phyloP scores from a whole-genome alignment of 2,113 vertebrate species.

The Gymnorhina tibicen region DNA sequence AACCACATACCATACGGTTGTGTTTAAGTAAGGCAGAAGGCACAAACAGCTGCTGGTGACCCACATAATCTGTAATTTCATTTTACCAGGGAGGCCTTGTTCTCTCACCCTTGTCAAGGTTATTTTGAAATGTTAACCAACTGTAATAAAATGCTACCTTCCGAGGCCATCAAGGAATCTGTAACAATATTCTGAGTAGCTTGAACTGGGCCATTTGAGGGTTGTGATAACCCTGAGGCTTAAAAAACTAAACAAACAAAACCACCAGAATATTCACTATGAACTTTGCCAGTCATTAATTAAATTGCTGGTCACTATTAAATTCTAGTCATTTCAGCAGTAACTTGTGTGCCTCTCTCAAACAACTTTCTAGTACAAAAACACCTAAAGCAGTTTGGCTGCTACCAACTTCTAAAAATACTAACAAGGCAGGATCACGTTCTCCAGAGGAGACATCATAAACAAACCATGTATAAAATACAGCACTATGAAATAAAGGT shows the following conservation, averaged over 20 bases:
- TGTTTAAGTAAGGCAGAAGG: slow-evolving; percentile 6
- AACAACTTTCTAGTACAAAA: neutral
- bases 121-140: neutral
- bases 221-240: neutral
- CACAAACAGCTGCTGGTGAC: neutral
- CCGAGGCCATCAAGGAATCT: neutral
- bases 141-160: neutral
- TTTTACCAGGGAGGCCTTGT: neutral
- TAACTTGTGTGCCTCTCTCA: neutral
- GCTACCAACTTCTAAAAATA: neutral
- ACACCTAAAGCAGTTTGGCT: neutral
- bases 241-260: neutral
- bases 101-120: neutral
- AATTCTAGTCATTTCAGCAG: neutral
- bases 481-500: neutral
- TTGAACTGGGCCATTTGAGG: neutral
- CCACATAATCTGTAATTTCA: neutral
- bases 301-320: neutral
- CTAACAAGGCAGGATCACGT: neutral
- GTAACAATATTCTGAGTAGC: neutral
- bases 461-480: neutral
- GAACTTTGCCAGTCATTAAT: neutral
- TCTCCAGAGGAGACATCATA: neutral
- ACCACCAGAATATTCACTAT: neutral
- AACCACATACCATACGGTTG: neutral